Conservation (phyloP, 2,797 vertebrate species). For the Pangasius krempfi region DNA sequence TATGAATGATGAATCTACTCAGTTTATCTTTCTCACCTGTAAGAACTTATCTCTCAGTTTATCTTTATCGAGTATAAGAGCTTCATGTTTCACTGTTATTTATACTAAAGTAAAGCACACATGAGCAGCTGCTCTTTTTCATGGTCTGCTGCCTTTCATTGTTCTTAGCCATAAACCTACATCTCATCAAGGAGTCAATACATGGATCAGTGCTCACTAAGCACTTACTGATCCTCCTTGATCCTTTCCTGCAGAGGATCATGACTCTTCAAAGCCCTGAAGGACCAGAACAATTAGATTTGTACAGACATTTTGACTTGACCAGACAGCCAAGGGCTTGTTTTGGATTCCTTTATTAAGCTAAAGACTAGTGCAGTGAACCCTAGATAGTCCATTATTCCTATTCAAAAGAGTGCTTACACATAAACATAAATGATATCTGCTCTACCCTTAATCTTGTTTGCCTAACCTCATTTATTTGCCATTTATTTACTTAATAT, state of each 20-base stretch:
- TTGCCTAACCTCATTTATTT: background rate
- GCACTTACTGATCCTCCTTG: background rate
- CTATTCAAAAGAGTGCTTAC: background rate
- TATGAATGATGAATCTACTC: background rate
- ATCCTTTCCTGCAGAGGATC: constrained; percentile 32
- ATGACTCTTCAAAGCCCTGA: constrained; percentile 15
- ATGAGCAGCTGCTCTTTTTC: constrained; percentile 12
- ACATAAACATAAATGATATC: background rate
- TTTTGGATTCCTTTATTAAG: background rate
- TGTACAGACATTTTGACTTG: constrained; percentile 60
- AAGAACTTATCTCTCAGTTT: background rate
- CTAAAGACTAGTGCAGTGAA: background rate
- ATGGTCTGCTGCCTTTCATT: constrained; percentile 4
- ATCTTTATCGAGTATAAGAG: background rate
- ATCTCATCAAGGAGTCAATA: constrained; percentile 17
- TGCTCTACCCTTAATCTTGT: background rate
- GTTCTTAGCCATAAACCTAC: constrained; percentile 17
- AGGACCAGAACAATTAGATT: constrained; percentile 55
- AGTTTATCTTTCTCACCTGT: background rate
- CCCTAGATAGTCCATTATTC: background rate
- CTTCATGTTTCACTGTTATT: background rate
- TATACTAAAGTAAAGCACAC: background rate
- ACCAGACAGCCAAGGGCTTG: constrained; percentile 47
- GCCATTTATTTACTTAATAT: background rate
- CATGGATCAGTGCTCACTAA: constrained; percentile 26